Conservation (phyloP, 2,888 invertebrate genomes). For the Dasypolia templi region DNA sequence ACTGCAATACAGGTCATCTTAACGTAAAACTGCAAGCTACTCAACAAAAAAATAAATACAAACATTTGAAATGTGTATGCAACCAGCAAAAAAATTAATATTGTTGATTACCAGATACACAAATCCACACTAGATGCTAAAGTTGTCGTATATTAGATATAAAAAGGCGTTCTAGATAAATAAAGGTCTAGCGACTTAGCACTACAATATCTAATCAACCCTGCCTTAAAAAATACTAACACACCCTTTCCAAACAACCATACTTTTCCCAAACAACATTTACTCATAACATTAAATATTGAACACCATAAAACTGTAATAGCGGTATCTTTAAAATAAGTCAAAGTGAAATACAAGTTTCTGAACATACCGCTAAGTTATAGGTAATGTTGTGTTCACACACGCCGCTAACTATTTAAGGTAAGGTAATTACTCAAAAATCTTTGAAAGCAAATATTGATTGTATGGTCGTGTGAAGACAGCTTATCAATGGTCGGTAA, state of each 20-base stretch:
- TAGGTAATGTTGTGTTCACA: conserved; percentile 47
- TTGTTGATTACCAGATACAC: no score
- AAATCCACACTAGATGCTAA: background rate
- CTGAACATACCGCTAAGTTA: conserved; percentile 51
- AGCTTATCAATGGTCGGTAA: conserved; percentile 69
- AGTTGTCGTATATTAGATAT: background rate
- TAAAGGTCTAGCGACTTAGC: no score
- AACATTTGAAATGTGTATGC: no score
- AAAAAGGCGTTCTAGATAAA: background rate
- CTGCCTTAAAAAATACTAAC: background rate
- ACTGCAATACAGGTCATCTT: no score
- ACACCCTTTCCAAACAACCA: background rate
- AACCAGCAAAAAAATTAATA: no score
- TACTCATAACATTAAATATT: conserved; percentile 55
- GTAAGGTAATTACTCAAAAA: conserved; percentile 82
- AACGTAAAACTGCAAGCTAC: no score
- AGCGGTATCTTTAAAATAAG: conserved; percentile 61
- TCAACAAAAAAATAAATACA: no score
- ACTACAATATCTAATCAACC: background rate
- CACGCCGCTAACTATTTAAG: conserved; percentile 64
- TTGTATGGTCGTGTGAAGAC: conserved; percentile 70
- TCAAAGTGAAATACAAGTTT: conserved; percentile 57
- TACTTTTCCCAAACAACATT: conserved; percentile 21
- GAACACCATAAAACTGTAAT: conserved; percentile 55
- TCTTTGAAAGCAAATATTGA: conserved; percentile 80